Base-by-base conservation (phyloP, 2,888 invertebrate genomes). In the Hyppa rectilinea region DNA sequence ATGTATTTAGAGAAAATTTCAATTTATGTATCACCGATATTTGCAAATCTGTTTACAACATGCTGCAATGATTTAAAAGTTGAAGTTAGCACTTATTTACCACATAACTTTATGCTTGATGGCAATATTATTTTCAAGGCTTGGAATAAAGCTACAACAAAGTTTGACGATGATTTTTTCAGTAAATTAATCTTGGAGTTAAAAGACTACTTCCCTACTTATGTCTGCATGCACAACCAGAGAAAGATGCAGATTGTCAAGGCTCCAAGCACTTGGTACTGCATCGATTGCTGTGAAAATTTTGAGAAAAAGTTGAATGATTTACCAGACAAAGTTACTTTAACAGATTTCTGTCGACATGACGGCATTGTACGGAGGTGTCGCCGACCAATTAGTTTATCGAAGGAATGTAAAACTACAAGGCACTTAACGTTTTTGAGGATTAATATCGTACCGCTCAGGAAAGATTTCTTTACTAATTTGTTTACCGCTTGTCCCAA, bases 51-150 rank as follows among this genome's bases (percentile, higher is more conserved):
- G 47, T 91, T 90, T 50, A 67, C 61, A 36, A 70, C 77, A 2
- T 81, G 71, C 45, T 89, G 89, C 56, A 82, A 82, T 47, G 85
- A 88, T 71, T 77, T 90, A 14, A 71, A 80, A 55, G 76, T 91
- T 1, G 80, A 86, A 70, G 74, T 89, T 0, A 74, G 72, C 49
- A 59, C 75, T 17, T 65, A 43, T 43, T 73, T 90, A 29, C 89
- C 90, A 4, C 58, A 75, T 38, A 84, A 85, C 60, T 88, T 90
- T 29, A 85, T 87, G 83, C 53, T 90, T 9, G 87, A 88, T 56
- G 88, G 90, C 0, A 89, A 90, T 63, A 89, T 90, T 9, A 69
- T 90, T 31, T 90, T 91, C 63, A 89, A 86, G 71, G 89, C 90
- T 53, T 91, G 90, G 90, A 87, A 87, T 56, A 90, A 87, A 60